Conservation (phyloP, 2,113 vertebrate genomes). For the Pandion haliaetus region DNA sequence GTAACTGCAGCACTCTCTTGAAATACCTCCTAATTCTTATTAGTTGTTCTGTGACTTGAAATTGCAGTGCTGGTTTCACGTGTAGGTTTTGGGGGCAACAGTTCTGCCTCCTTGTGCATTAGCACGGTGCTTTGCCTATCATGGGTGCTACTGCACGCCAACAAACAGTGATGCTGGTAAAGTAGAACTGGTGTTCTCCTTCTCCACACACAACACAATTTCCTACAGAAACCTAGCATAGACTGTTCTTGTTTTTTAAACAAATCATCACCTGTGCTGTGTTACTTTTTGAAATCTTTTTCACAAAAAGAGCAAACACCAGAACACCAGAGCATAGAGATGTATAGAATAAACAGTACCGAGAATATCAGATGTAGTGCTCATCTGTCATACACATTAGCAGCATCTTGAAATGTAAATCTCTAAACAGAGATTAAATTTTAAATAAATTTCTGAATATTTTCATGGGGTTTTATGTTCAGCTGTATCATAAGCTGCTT, state of each 20-base stretch:
- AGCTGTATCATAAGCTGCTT: not conserved
- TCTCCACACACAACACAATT: not conserved
- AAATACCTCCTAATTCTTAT: not conserved
- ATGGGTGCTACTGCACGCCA: not conserved
- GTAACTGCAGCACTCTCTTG: not conserved
- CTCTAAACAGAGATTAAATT: not conserved
- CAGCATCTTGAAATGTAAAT: not conserved
- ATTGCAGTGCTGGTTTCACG: not conserved
- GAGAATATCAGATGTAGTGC: not conserved
- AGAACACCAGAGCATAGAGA: not conserved
- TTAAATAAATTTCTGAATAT: not conserved
- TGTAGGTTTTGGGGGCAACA: not conserved
- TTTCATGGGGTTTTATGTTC: not conserved
- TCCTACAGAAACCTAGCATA: not conserved
- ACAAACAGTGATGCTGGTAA: not conserved
- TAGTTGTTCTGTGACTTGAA: not conserved
- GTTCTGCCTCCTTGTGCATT: not conserved
- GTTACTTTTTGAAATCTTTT: not conserved
- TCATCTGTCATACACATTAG: not conserved
- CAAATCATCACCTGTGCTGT: not conserved
- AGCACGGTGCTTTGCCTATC: not conserved
- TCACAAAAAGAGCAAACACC: not conserved
- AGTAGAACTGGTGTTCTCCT: not conserved
- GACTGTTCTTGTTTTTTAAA: not conserved
- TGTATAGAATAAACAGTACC: not conserved